phyloP scores from a whole-genome alignment of 1,140 invertebrate species.

The Cherax destructor region DNA sequence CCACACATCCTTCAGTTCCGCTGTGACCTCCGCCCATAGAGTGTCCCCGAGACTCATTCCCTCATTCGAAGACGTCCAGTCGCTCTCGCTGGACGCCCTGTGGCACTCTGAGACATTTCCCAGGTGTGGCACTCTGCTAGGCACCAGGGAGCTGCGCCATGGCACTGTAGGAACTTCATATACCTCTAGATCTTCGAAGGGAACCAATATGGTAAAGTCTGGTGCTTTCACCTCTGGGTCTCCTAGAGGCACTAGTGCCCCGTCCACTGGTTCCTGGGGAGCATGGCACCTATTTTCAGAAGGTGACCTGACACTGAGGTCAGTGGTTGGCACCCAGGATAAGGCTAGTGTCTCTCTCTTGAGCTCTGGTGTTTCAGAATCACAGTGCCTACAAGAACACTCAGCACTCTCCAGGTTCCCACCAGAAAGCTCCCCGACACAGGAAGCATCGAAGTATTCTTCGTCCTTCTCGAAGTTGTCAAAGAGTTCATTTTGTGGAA shows the following conservation, averaged over 20 bases:
- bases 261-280: neutral
- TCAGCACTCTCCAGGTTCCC: neutral
- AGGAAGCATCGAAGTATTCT: slow-evolving; percentile 8
- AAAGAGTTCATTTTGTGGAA: too few relatives aligned
- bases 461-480: neutral
- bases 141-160: neutral
- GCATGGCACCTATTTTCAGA: neutral
- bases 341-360: neutral
- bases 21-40: slow-evolving; percentile 54
- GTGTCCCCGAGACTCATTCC: neutral
- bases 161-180: neutral
- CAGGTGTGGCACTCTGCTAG: neutral
- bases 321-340: neutral
- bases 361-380: neutral
- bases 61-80: neutral
- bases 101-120: neutral
- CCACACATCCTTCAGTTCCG: slow-evolving; percentile 63
- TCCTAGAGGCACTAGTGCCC: neutral
- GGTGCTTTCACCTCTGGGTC: too few relatives aligned
- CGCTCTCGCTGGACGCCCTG: neutral
- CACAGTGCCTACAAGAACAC: neutral
- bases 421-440: neutral
- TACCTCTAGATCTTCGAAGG: neutral
- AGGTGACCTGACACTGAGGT: neutral
- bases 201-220: neutral